Evolutionary conservation across 2,888 invertebrate species (phyloP).

Genomic region (Himalopsyche tibetana): DNA sequence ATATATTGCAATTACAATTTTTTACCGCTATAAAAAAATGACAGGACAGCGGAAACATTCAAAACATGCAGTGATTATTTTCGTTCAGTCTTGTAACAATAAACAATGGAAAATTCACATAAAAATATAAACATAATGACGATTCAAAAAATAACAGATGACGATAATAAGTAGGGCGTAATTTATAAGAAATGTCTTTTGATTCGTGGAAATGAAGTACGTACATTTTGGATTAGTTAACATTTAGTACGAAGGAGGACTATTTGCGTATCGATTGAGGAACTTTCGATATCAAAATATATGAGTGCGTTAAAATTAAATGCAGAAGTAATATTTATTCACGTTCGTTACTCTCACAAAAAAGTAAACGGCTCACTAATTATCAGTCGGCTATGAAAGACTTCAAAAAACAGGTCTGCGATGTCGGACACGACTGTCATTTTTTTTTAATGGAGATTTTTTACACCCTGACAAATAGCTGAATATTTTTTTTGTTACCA

Average conservation of each 20-base stretch:
- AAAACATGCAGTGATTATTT: slow-evolving; percentile 20
- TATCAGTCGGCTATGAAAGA: background rate
- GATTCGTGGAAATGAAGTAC: slow-evolving; percentile 10
- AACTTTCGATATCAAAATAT: background rate
- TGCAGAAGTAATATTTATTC: background rate
- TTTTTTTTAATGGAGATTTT: background rate
- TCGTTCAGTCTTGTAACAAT: slow-evolving; percentile 17
- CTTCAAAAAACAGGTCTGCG: background rate
- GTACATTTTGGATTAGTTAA: background rate
- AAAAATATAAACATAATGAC: background rate
- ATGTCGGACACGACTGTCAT: background rate
- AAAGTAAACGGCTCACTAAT: background rate
- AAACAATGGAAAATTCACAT: slow-evolving; percentile 26
- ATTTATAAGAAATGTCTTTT: background rate
- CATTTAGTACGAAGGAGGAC: background rate
- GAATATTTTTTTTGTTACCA: background rate
- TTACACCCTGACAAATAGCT: background rate
- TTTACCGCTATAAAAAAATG: background rate
- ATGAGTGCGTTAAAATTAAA: slow-evolving; percentile 4
- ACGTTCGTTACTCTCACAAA: background rate
- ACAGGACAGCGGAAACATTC: background rate
- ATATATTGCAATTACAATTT: background rate
- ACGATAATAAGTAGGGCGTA: background rate
- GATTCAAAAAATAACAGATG: background rate
- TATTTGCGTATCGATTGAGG: background rate